Evolutionary conservation across 2,888 invertebrate species (phyloP).

Genomic region (Seladonia tumulorum): DNA sequence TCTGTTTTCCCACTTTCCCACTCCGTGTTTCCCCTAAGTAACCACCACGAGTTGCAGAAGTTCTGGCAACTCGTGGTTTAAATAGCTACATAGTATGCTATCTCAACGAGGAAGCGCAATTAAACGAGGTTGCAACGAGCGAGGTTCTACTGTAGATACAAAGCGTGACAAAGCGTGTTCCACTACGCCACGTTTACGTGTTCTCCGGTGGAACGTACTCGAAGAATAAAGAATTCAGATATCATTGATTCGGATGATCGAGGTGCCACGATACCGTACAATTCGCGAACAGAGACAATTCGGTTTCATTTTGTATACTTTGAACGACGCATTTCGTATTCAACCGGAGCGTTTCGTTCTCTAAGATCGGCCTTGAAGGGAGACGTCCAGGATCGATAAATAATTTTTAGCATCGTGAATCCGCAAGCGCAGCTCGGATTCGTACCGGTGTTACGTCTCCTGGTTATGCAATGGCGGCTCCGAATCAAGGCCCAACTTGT

Average conservation of each 20-base stretch:
- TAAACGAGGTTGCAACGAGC: background rate
- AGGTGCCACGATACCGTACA: background rate
- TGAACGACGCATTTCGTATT: background rate
- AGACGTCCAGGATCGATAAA: slow-evolving; percentile 20
- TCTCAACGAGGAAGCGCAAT: background rate
- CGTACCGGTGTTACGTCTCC: slow-evolving; percentile 33
- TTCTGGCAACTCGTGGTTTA: background rate
- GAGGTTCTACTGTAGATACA: background rate
- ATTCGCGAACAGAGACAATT: background rate
- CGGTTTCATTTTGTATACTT: background rate
- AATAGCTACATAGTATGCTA: background rate
- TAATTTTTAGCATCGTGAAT: slow-evolving; percentile 18
- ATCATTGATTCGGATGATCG: background rate
- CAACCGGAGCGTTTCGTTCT: background rate
- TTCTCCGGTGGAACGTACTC: background rate
- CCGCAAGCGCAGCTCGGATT: slow-evolving; percentile 13
- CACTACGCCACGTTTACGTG: background rate
- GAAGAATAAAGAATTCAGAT: background rate
- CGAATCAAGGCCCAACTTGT: slow-evolving; percentile 58
- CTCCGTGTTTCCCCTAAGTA: background rate
- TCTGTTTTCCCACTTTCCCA: too few species aligned
- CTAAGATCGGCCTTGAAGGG: background rate
- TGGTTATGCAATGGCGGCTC: slow-evolving; percentile 56
- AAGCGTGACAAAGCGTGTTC: too few species aligned
- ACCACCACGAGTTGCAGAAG: background rate